A percentile compares a stretch with the other conserved stretches of the same genome.
Conservation (phyloP, 2,113 vertebrate genomes). For the Falco punctatus region DNA sequence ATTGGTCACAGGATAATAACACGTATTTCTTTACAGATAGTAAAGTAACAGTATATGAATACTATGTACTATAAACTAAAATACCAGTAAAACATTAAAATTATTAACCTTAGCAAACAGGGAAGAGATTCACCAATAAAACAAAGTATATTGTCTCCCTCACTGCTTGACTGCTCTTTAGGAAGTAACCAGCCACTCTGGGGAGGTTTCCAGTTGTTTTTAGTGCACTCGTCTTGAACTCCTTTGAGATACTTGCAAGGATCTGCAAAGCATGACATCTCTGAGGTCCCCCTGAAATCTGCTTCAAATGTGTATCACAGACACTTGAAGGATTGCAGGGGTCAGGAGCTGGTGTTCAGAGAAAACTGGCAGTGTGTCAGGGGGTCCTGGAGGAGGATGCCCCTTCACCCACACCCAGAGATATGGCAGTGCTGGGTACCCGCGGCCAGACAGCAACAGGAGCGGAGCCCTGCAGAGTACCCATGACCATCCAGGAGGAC, state of each 20-base stretch:
- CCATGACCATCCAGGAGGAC: fast-evolving
- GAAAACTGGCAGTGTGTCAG: background rate
- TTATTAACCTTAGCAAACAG: background rate
- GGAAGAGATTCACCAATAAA: background rate
- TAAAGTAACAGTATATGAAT: background rate
- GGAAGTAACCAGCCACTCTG: background rate
- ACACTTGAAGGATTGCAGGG: background rate
- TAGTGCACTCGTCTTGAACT: background rate
- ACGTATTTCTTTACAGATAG: background rate
- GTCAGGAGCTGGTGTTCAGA: background rate
- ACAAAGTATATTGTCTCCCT: background rate
- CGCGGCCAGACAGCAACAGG: fast-evolving
- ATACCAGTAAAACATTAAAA: background rate
- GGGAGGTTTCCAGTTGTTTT: background rate
- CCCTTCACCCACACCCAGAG: background rate
- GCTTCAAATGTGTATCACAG: background rate
- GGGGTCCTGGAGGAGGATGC: fast-evolving
- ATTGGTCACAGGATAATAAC: background rate
- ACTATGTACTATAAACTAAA: background rate
- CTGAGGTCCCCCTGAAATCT: background rate
- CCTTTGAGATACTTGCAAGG: background rate
- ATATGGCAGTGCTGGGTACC: fast-evolving
- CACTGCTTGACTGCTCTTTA: background rate
- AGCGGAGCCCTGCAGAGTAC: background rate
- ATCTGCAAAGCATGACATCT: background rate